Evolutionary conservation across 2,113 vertebrate genomes (phyloP), one percentile per base, ranked within the genome.

Genomic region (Colinus virginianus): DNA sequence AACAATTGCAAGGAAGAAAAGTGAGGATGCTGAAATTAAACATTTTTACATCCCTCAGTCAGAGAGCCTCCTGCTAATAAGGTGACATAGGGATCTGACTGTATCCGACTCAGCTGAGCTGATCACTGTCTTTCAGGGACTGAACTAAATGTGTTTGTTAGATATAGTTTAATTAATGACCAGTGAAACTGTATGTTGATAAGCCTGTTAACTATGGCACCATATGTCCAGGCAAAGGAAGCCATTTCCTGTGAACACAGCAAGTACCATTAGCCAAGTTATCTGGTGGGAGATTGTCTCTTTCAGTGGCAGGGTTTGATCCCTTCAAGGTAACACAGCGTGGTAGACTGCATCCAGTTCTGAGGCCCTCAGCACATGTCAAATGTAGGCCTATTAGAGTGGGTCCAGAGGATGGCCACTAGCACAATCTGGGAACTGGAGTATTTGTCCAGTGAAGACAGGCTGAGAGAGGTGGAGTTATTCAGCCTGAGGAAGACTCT

Each of bases 11-110:
- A 15, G 28, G n/a, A 87, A 45, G 17, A 58, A 62, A 22, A 49
- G 13, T 58, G 43, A 58, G 53, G 40, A 72, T 12, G 30, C 11
- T 82, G 66, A 36, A 68, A 34, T 20, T 53, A 14, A 15, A 11
- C 0, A 0, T 36, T 67, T 71, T 20, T 66, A 25, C 40, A 15
- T 63, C 51, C 9, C 16, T 68, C 9, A 8, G 2, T 58, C 63
- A 46, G 16, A n/a, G 20, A 67, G 13, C 3, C 9, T 18, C 51
- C 28, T 49, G 14, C 58, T 76, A 34, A 38, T 59, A 78, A 70
- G 59, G 74, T 67, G 3, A 6, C n/a, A 22, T 16, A 36, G 38
- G 22, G 84, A 45, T 6, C 16, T 23, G n/a, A 4, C 13, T 55
- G 23, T 32, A 19, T 70, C 11, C 78, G 61, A 8, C 38, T 75